Evolutionary conservation across 2,797 vertebrate genomes (phyloP).

Genomic region (Liasis olivaceus): DNA sequence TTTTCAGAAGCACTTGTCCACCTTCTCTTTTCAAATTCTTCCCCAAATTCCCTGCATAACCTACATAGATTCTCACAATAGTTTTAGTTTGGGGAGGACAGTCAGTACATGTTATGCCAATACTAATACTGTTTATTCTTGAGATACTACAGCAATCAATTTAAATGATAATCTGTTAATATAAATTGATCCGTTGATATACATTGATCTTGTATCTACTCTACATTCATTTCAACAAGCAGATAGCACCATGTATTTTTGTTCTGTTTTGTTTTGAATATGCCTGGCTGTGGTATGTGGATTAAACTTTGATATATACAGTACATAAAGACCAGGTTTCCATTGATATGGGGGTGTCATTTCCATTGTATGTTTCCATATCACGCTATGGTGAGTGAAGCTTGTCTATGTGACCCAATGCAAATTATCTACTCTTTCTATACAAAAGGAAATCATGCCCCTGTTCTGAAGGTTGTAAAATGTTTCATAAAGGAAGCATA

Average conservation of each 20-base stretch:
- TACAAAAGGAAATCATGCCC: slow-evolving; percentile 38
- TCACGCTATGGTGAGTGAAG: not conserved
- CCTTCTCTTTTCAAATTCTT: not conserved
- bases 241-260: not conserved
- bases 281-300: not conserved
- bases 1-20: not conserved
- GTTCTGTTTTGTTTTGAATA: not conserved
- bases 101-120: not conserved
- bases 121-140: not conserved
- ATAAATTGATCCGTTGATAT: not conserved
- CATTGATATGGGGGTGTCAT: slow-evolving; percentile 2
- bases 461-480: not conserved
- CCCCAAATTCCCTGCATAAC: not conserved
- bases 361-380: not conserved
- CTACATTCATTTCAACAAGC: not conserved
- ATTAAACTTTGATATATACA: slow-evolving; percentile 31
- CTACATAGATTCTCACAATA: not conserved
- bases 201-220: too few species aligned
- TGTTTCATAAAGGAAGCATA: slow-evolving; percentile 32
- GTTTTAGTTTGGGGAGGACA: not conserved
- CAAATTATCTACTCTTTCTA: not conserved
- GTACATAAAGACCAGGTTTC: slow-evolving; percentile 12
- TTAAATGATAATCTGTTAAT: not conserved
- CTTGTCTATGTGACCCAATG: slow-evolving; percentile 33
- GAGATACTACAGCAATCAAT: not conserved